phyloP scores from a whole-genome alignment of 2,113 vertebrate genomes.

The Ibidorhyncha struthersii region DNA sequence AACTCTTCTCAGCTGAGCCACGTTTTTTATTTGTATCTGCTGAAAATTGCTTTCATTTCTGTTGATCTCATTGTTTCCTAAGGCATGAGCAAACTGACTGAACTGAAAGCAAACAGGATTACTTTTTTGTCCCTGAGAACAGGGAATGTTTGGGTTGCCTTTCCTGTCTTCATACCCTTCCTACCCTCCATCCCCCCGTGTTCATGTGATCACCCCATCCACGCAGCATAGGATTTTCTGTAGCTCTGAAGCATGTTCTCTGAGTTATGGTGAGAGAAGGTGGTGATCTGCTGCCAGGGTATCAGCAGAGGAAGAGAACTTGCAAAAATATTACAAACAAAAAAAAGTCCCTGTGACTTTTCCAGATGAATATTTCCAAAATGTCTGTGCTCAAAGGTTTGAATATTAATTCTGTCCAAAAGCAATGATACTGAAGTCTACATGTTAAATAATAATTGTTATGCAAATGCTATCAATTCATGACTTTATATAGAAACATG shows the following conservation, averaged over 20 bases:
- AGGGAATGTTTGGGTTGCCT: neutral
- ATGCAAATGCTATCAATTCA: neutral
- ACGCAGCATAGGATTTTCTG: neutral
- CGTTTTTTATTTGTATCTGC: slow-evolving; percentile 35
- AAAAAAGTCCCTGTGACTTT: neutral
- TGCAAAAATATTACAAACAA: neutral
- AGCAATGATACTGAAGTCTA: neutral
- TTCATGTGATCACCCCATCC: neutral
- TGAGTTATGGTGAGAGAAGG: neutral
- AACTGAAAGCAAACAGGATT: slow-evolving; percentile 20
- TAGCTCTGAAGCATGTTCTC: neutral
- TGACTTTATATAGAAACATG: neutral
- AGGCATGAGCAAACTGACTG: neutral
- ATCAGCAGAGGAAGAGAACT: neutral
- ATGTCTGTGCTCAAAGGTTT: neutral
- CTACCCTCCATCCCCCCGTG: neutral
- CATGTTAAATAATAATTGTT: slow-evolving; percentile 9
- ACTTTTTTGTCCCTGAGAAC: neutral
- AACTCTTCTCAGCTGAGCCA: neutral
- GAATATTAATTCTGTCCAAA: neutral
- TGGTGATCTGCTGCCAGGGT: neutral
- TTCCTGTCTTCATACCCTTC: neutral
- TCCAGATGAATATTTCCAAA: neutral
- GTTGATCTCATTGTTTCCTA: slow-evolving; percentile 6
- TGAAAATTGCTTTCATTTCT: slow-evolving; percentile 37